phyloP scores from a whole-genome alignment of 2,888 invertebrate species.

The Lasioglossum calceatum region DNA sequence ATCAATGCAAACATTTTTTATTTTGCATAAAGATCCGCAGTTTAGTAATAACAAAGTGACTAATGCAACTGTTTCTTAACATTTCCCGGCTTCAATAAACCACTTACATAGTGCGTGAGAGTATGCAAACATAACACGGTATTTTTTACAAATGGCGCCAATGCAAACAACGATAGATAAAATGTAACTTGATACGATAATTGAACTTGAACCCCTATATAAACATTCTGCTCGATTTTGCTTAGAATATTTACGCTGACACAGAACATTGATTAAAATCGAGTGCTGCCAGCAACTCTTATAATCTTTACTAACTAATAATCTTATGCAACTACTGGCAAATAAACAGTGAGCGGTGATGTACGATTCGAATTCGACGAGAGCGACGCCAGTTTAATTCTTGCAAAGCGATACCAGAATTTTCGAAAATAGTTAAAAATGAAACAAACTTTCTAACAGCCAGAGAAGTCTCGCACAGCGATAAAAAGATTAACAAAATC shows the following conservation, averaged over 20 bases:
- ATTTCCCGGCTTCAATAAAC: not conserved
- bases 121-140: not conserved
- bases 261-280: not conserved
- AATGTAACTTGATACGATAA: not conserved
- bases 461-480: not conserved
- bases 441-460: not conserved
- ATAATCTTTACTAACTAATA: not conserved
- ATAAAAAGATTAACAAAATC: not conserved
- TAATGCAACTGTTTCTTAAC: not conserved
- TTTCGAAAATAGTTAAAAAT: not conserved
- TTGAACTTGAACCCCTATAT: not conserved
- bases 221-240: not conserved
- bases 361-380: not conserved
- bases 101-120: not conserved
- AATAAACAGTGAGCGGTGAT: not conserved
- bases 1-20: no score
- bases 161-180: not conserved
- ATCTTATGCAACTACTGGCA: not conserved
- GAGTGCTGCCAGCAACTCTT: not conserved
- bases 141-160: not conserved
- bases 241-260: not conserved
- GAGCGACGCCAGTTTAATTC: not conserved
- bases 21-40: no score
- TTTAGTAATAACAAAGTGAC: not conserved
- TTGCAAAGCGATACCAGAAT: not conserved